phyloP scores from a whole-genome alignment of 2,888 invertebrate genomes.

The Aspidiotus destructor region DNA sequence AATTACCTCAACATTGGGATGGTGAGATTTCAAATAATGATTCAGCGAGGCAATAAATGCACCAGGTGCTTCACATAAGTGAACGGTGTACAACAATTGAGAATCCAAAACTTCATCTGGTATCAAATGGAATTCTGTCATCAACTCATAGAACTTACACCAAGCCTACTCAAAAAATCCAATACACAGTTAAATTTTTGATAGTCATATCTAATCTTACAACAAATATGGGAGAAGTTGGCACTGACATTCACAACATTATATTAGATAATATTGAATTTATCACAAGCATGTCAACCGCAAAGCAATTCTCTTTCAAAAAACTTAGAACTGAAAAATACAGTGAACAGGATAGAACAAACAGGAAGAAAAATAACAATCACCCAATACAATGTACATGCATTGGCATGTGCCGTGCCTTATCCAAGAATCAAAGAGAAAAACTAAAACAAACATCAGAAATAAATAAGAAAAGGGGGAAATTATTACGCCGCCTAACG shows the following conservation, averaged over 20 bases:
- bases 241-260: neutral
- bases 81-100: constrained; percentile 56
- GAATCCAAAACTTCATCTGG: constrained; percentile 44
- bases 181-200: no score
- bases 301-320: no score
- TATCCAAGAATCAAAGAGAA: no score
- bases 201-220: neutral
- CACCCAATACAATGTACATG: no score
- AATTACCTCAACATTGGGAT: constrained; percentile 37
- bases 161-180: constrained; percentile 52
- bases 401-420: no score
- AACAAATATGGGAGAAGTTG: neutral
- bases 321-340: no score
- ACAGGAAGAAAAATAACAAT: no score
- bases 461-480: no score
- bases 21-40: constrained; percentile 60
- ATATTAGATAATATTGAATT: neutral
- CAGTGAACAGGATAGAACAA: no score
- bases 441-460: no score
- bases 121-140: constrained; percentile 53
- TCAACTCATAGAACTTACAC: constrained; percentile 86
- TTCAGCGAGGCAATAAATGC: constrained; percentile 86
- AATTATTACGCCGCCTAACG: no score
- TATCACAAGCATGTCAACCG: no score
- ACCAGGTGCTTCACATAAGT: constrained; percentile 96